A percentile compares a stretch with the other conserved stretches of the same genome.
Conservation (phyloP, 2,113 vertebrate genomes). For the Oreochromis spilurus region DNA sequence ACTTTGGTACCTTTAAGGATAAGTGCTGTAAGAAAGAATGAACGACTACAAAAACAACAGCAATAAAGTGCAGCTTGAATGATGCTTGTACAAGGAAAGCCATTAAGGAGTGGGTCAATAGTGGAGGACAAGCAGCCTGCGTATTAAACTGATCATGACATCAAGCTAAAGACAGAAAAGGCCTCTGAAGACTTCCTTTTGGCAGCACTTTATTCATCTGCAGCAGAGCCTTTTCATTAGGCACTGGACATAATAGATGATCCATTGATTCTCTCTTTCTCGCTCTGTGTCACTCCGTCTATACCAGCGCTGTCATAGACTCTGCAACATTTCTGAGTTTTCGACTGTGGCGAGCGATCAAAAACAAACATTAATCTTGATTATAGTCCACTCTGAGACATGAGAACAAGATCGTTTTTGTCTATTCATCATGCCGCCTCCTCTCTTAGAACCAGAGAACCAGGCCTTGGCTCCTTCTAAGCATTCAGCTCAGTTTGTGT, state of each 20-base stretch:
- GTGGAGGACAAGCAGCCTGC: slow-evolving; percentile 45
- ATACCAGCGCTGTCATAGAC: slow-evolving; percentile 6
- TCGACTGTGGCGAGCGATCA: slow-evolving; percentile 31
- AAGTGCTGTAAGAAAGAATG: slow-evolving; percentile 19
- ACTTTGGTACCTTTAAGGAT: neutral
- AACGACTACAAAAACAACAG: slow-evolving; percentile 9
- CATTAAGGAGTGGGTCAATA: slow-evolving; percentile 58
- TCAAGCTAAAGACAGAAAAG: slow-evolving; percentile 43
- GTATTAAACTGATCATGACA: slow-evolving; percentile 63
- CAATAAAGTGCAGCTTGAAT: slow-evolving; percentile 42
- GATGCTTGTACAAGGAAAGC: slow-evolving; percentile 41
- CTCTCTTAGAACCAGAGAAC: neutral
- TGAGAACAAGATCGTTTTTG: slow-evolving; percentile 20
- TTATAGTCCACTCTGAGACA: slow-evolving; percentile 53
- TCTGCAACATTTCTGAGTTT: slow-evolving; percentile 8
- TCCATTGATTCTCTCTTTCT: slow-evolving; percentile 45
- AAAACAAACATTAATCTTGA: slow-evolving; percentile 56
- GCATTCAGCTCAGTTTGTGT: neutral
- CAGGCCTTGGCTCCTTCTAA: neutral
- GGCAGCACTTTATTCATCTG: slow-evolving; percentile 47
- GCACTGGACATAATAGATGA: slow-evolving; percentile 61
- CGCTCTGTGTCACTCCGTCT: neutral
- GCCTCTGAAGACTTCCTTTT: slow-evolving; percentile 46
- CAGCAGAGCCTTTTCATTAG: slow-evolving; percentile 56
- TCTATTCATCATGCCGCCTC: slow-evolving; percentile 45